A percentile compares a stretch with the other conserved stretches of the same genome.
Evolutionary conservation across 2,888 invertebrate genomes (phyloP).

Genomic region (Cataglyphis altisquamis): DNA sequence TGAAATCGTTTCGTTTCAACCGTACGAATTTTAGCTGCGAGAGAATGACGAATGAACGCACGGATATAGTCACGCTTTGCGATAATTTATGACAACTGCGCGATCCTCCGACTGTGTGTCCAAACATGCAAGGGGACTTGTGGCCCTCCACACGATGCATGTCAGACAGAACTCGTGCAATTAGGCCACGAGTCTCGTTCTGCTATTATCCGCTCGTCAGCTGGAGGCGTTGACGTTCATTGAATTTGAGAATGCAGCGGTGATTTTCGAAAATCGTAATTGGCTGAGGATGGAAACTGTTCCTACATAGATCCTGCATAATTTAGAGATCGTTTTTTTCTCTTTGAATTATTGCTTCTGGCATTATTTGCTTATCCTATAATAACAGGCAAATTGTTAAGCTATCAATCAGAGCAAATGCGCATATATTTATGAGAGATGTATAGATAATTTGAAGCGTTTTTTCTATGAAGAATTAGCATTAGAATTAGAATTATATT

Average conservation of each 20-base stretch:
- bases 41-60: conserved; percentile 31
- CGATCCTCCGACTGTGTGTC: conserved; percentile 34
- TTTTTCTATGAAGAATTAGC: background rate
- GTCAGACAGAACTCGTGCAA: conserved; percentile 35
- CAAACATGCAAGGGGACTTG: conserved; percentile 46
- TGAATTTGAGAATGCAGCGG: conserved; percentile 64
- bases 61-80: conserved; percentile 38
- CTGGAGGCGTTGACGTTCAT: conserved; percentile 60
- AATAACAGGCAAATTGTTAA: conserved; percentile 82
- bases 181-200: conserved; percentile 44
- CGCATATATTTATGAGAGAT: conserved; percentile 32
- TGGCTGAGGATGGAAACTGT: conserved; percentile 48
- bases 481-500: background rate
- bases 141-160: conserved; percentile 49
- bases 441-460: conserved; percentile 13
- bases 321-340: conserved; percentile 27
- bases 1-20: conserved; percentile 7
- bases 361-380: conserved; percentile 82
- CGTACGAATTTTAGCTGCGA: conserved; percentile 24
- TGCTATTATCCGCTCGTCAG: conserved; percentile 58
- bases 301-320: conserved; percentile 13
- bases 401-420: conserved; percentile 76
- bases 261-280: conserved; percentile 56
- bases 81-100: conserved; percentile 43
- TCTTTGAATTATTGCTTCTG: conserved; percentile 68